A percentile compares a stretch with the other conserved stretches of the same genome.
phyloP scores from a whole-genome alignment of 1,140 invertebrate species.

The Penaeus indicus region DNA sequence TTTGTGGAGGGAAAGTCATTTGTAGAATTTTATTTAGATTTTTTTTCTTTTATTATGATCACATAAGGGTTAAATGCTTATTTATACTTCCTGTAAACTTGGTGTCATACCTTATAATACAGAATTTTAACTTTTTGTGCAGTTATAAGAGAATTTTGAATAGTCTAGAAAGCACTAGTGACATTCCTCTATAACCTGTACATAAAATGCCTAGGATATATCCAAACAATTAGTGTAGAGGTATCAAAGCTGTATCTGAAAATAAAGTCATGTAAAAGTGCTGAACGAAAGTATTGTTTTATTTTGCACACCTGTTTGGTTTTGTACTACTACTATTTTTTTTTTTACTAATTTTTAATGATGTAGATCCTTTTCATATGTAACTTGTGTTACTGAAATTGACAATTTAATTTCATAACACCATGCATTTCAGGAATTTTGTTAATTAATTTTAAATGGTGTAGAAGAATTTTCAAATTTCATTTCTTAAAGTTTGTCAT shows the following conservation, averaged over 20 bases:
- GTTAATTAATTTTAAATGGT: no score
- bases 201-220: slow-evolving; percentile 43
- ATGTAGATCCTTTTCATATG: neutral
- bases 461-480: no score
- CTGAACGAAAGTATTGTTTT: slow-evolving; percentile 16
- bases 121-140: slow-evolving; percentile 27
- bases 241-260: slow-evolving; percentile 53
- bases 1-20: no score
- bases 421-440: no score
- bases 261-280: slow-evolving; percentile 46
- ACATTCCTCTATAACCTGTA: slow-evolving; percentile 56
- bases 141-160: slow-evolving; percentile 37
- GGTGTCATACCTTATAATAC: slow-evolving; percentile 13
- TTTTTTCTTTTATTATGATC: no score
- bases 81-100: slow-evolving; percentile 21
- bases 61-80: no score
- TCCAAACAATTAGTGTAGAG: slow-evolving; percentile 27
- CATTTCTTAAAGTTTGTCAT: no score
- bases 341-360: neutral
- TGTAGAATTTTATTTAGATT: no score
- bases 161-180: slow-evolving; percentile 38
- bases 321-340: neutral
- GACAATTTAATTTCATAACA: no score
- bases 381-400: no score
- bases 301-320: neutral